A percentile compares a stretch with the other conserved stretches of the same genome.
These are phyloP conservation scores for Poecilobothrus nobilitatus DNA, from an alignment of 2,888 invertebrate genomes.

Conservation along the genomic window DNA sequence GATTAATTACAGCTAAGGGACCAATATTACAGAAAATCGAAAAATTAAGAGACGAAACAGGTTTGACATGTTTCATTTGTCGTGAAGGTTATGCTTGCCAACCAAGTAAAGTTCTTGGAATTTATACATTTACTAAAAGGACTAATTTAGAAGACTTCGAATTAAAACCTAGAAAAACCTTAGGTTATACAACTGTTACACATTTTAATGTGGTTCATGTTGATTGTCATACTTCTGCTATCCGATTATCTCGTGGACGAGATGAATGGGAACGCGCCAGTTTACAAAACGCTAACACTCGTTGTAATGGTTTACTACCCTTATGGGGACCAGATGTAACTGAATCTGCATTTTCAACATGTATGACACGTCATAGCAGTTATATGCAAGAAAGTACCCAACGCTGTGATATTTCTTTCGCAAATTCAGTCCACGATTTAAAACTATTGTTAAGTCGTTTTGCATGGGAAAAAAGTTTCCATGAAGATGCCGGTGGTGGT, in stretches of 20 bases:
- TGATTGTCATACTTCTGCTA: constrained; percentile 96
- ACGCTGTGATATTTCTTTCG: constrained; percentile 42
- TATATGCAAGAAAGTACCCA: constrained; percentile 55
- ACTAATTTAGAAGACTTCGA: constrained; percentile 91
- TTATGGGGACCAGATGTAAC: constrained; percentile 94
- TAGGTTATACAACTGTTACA: constrained; percentile 83
- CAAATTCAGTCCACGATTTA: constrained; percentile 73
- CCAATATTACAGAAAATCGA: constrained; percentile 88
- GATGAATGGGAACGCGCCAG: constrained; percentile 99
- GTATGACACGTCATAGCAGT: constrained; percentile 84
- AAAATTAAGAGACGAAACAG: constrained; percentile 90
- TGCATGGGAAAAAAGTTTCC: constrained; percentile 90
- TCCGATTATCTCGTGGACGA: constrained; percentile 62
- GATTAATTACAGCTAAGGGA: constrained; percentile 88
- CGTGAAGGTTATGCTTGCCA: constrained; percentile 96
- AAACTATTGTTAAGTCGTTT: constrained; percentile 82
- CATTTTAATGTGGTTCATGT: constrained; percentile 98
- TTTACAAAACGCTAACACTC: constrained; percentile 94
- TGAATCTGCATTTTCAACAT: constrained; percentile 86
- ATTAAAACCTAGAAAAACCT: constrained; percentile 75
- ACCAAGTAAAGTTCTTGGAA: constrained; percentile 85
- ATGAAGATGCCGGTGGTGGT: constrained; percentile 95
- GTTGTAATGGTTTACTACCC: constrained; percentile 92
- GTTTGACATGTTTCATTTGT: constrained; percentile 93
- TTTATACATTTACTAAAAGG: constrained; percentile 94